Percentiles rank a stretch among this genome's conserved stretches.
phyloP scores from a whole-genome alignment of 2,113 vertebrate genomes.

The Varanus salvator region DNA sequence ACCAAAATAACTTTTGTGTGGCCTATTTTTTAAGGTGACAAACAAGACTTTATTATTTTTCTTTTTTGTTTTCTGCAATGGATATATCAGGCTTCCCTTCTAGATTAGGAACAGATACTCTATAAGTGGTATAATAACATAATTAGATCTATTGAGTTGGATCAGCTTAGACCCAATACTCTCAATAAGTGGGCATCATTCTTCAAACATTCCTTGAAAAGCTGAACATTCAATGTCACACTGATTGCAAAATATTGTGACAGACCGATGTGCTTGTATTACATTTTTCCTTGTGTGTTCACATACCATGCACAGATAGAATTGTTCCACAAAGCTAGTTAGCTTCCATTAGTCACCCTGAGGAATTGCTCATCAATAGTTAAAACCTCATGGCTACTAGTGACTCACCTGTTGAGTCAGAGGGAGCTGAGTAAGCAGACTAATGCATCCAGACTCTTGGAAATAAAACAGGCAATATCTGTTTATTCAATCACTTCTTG shows the following conservation, averaged over 20 bases:
- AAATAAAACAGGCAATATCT: background rate
- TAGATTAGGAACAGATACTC: background rate
- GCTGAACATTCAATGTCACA: background rate
- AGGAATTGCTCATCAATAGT: conserved; percentile 27
- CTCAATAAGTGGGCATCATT: background rate
- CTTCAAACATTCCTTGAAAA: background rate
- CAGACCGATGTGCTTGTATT: background rate
- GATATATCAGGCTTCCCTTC: too few relatives aligned
- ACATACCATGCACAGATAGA: background rate
- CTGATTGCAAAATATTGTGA: background rate
- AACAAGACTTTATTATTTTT: too few relatives aligned
- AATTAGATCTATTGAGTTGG: background rate
- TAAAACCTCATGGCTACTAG: background rate
- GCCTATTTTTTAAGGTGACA: too few relatives aligned
- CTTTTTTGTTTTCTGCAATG: too few relatives aligned
- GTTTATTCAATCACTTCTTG: background rate
- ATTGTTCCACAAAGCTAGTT: background rate
- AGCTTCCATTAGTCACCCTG: background rate
- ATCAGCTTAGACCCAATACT: background rate
- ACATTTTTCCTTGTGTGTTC: background rate
- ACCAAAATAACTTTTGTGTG: conserved; percentile 1
- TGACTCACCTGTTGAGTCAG: conserved; percentile 51
- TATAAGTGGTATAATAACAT: background rate
- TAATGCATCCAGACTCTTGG: conserved; percentile 33
- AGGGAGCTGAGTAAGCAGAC: background rate